A percentile compares a stretch with the other conserved stretches of the same genome.
These are phyloP conservation scores for Anguilla megastoma DNA, from an alignment of 2,797 vertebrate species.

Conservation along the genomic window DNA sequence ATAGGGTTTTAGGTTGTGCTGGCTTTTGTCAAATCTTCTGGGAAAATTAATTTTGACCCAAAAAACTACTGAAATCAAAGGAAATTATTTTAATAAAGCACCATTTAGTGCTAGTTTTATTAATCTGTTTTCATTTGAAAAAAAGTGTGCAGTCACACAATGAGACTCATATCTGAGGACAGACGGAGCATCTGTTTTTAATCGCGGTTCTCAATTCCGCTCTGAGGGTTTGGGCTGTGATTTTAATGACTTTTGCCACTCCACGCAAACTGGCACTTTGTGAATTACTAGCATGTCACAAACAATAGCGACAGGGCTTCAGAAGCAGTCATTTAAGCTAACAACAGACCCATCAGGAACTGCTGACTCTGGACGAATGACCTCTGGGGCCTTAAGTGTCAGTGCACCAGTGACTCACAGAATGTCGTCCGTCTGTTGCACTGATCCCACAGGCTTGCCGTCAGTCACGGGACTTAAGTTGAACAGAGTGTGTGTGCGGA, in stretches of 20 bases:
- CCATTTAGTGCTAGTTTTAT: conserved; percentile 11
- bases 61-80: conserved; percentile 16
- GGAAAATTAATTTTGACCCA: conserved; percentile 19
- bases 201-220: not conserved
- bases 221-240: not conserved
- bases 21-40: not conserved
- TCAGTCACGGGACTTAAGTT: not conserved
- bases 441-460: not conserved
- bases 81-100: conserved; percentile 21
- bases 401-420: not conserved
- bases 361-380: conserved; percentile 9
- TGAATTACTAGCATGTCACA: conserved; percentile 18
- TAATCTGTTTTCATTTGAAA: conserved; percentile 17
- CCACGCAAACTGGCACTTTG: conserved; percentile 14
- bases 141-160: not conserved
- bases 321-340: not conserved
- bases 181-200: conserved; percentile 19
- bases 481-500: not conserved
- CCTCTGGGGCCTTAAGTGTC: conserved; percentile 2
- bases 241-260: conserved; percentile 22
- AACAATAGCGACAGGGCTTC: not conserved
- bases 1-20: conserved; percentile 11
- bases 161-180: not conserved
- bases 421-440: not conserved
- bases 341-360: conserved; percentile 17